These are phyloP conservation scores for Himalopsyche japonica DNA, from an alignment of 2,888 invertebrate genomes.

Conservation along the genomic window DNA sequence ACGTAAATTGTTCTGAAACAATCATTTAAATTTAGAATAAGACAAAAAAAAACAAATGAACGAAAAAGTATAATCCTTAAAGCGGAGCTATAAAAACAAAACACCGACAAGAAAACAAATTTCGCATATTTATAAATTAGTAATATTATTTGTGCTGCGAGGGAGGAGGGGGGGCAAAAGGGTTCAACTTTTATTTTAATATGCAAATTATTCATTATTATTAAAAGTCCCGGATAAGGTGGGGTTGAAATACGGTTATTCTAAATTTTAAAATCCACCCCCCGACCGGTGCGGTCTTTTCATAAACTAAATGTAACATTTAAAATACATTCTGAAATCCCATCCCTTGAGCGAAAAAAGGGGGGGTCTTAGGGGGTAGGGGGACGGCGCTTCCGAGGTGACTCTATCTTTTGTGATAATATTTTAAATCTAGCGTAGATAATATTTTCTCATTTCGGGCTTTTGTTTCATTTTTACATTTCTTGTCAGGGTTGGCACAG, in stretches of 20 bases:
- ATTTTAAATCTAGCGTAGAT: conserved; percentile 41
- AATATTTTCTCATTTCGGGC: conserved; percentile 41
- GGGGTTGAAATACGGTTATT: conserved; percentile 36
- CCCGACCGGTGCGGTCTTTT: conserved; percentile 30
- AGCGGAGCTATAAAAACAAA: background rate
- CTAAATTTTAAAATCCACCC: conserved; percentile 41
- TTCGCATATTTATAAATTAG: conserved; percentile 40
- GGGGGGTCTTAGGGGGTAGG: conserved; percentile 1
- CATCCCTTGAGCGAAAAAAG: conserved; percentile 3
- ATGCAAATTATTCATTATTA: conserved; percentile 42
- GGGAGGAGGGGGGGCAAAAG: conserved; percentile 21
- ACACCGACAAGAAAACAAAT: conserved; percentile 26
- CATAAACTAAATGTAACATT: conserved; percentile 40
- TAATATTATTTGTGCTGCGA: conserved; percentile 26
- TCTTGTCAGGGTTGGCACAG: background rate
- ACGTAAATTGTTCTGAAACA: background rate
- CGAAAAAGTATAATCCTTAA: background rate
- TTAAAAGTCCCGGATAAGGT: conserved; percentile 40
- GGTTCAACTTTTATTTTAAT: conserved; percentile 40
- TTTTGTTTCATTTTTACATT: conserved; percentile 39
- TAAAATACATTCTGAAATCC: conserved; percentile 39
- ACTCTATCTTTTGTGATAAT: conserved; percentile 41
- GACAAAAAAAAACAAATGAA: background rate
- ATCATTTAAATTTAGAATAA: background rate
- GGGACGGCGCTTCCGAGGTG: conserved; percentile 10